Evolutionary conservation across 1,140 invertebrate genomes (phyloP).

Genomic region (Drosophila subobscura): DNA sequence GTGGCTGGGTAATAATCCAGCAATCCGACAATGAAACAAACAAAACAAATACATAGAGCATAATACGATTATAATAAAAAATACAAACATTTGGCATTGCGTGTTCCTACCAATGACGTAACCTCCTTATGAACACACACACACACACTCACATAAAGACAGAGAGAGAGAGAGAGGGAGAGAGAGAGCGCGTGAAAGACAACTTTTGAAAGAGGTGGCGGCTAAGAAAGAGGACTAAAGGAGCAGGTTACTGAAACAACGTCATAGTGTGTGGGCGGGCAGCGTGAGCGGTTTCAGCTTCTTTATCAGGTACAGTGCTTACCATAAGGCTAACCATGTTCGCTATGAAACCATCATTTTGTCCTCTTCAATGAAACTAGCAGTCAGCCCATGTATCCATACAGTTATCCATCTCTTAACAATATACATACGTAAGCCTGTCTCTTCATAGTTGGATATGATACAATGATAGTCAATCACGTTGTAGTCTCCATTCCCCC

Average conservation of each 20-base stretch:
- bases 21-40: conserved; percentile 50
- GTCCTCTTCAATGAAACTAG: no score
- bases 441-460: not conserved
- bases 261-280: conserved; percentile 17
- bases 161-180: conserved; percentile 1
- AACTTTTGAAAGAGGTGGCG: not conserved
- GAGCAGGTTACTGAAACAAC: conserved; percentile 18
- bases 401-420: not conserved
- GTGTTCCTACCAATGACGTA: conserved; percentile 71
- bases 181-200: not conserved
- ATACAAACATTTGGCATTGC: conserved; percentile 69
- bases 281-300: conserved; percentile 1
- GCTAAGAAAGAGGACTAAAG: not conserved
- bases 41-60: conserved; percentile 41
- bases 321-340: not conserved
- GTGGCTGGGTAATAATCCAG: conserved; percentile 41
- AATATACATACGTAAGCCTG: not conserved
- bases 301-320: conserved; percentile 26
- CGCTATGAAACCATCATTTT: no score
- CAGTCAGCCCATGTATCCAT: no score
- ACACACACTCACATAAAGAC: conserved; percentile 18
- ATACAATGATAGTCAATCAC: not conserved
- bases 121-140: conserved; percentile 28
- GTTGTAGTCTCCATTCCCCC: conserved; percentile 32
- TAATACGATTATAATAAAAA: conserved; percentile 64